Percentiles rank a stretch among this genome's conserved stretches.
phyloP scores from a whole-genome alignment of 2,888 invertebrate genomes.

The Drosophila bunnanda region DNA sequence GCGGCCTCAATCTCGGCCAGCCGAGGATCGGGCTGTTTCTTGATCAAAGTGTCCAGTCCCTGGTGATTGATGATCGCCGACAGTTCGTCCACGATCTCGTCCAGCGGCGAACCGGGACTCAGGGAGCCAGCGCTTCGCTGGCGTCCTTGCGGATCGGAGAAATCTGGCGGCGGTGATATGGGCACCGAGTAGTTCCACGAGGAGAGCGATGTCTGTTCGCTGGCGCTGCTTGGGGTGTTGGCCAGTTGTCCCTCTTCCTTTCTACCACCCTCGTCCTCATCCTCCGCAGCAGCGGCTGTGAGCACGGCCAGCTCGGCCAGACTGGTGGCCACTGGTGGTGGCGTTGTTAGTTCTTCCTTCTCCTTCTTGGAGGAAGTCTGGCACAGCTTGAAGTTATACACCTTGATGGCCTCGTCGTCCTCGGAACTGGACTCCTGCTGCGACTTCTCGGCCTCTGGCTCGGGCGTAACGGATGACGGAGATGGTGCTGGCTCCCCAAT shows the following conservation, averaged over 20 bases:
- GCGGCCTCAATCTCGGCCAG: slow-evolving; percentile 74
- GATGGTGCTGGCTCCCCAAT: slow-evolving; percentile 81
- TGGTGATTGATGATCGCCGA: slow-evolving; percentile 77
- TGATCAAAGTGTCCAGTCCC: slow-evolving; percentile 75
- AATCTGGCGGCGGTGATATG: slow-evolving; percentile 84
- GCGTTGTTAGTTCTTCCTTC: slow-evolving; percentile 4
- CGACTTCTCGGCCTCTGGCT: slow-evolving; percentile 40
- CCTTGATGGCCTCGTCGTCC: slow-evolving; percentile 83
- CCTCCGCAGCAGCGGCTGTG: slow-evolving; percentile 18
- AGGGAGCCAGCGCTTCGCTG: slow-evolving; percentile 16
- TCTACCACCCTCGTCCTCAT: slow-evolving; percentile 17
- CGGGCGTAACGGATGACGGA: slow-evolving; percentile 74
- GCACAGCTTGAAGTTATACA: slow-evolving; percentile 84
- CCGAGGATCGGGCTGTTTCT: slow-evolving; percentile 52
- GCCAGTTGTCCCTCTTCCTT: slow-evolving; percentile 16
- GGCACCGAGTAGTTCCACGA: slow-evolving; percentile 83
- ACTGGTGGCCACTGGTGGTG: slow-evolving; percentile 45
- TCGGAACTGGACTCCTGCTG: slow-evolving; percentile 83
- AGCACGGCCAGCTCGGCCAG: slow-evolving; percentile 49
- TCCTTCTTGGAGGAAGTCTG: slow-evolving; percentile 77
- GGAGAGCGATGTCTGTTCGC: slow-evolving; percentile 65
- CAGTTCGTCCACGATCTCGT: slow-evolving; percentile 80
- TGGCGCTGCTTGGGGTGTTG: slow-evolving; percentile 58
- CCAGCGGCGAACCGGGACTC: slow-evolving; percentile 64
- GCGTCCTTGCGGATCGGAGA: slow-evolving; percentile 70